A percentile compares a stretch with the other conserved stretches of the same genome.
These are phyloP conservation scores for Aphelinus certus DNA, from an alignment of 1,140 invertebrate genomes.

Conservation along the genomic window DNA sequence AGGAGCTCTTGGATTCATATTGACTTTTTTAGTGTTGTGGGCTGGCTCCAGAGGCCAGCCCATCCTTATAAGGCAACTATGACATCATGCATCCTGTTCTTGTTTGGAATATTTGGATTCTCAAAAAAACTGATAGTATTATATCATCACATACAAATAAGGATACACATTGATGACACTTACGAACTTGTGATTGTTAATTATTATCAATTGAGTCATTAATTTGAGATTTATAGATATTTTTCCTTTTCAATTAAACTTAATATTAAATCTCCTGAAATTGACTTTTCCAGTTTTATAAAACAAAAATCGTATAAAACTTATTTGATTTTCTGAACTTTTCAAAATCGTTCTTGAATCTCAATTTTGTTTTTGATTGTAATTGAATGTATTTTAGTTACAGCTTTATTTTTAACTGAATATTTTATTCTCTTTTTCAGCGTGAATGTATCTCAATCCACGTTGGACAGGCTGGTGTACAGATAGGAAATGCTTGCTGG, in stretches of 20 bases:
- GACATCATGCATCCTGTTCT: constrained; percentile 32
- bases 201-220: not conserved
- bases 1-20: constrained; percentile 17
- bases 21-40: constrained; percentile 33
- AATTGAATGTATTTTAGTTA: not conserved
- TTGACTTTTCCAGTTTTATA: not conserved
- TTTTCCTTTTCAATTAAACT: not conserved
- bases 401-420: not conserved
- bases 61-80: constrained; percentile 27
- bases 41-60: not conserved
- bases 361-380: not conserved
- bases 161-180: constrained; percentile 9
- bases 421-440: constrained; percentile 56
- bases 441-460: constrained; percentile 77
- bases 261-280: not conserved
- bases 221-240: not conserved
- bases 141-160: constrained; percentile 10
- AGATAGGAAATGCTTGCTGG: constrained; percentile 80
- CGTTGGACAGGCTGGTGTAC: constrained; percentile 79
- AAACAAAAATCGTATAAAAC: too few relatives aligned
- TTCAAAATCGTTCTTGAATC: not conserved
- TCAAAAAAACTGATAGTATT: constrained; percentile 5
- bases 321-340: not conserved
- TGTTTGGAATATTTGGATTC: constrained; percentile 10
- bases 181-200: not conserved